Conservation (phyloP, 2,113 vertebrate species). For the Melierax canorus region DNA sequence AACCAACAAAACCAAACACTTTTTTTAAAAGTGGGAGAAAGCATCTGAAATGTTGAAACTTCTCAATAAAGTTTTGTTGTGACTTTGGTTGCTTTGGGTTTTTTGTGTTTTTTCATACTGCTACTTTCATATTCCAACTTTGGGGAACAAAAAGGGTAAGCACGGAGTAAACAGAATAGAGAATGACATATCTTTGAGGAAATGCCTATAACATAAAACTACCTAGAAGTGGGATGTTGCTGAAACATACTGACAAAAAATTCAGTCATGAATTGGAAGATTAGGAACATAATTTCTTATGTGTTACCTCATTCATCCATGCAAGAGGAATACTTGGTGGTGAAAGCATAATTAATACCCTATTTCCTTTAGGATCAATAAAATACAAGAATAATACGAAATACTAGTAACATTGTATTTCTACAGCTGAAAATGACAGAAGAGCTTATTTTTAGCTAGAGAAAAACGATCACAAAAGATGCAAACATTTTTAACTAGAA, state of each 20-base stretch:
- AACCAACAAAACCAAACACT: background rate
- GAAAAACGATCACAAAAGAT: background rate
- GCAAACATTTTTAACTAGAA: background rate
- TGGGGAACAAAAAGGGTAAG: background rate
- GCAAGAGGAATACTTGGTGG: background rate
- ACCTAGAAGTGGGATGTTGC: background rate
- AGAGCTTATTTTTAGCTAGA: background rate
- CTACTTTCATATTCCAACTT: background rate
- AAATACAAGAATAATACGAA: background rate
- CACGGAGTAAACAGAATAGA: background rate
- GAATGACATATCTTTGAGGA: background rate
- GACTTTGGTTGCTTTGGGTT: background rate
- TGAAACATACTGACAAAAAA: background rate
- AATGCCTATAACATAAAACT: background rate
- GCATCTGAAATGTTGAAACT: background rate
- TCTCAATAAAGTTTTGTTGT: background rate
- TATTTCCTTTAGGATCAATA: background rate
- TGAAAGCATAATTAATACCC: conserved; percentile 15
- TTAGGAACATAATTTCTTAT: background rate
- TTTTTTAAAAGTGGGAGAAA: background rate
- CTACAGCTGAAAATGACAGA: background rate
- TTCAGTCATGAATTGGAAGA: background rate
- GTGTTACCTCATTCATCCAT: background rate
- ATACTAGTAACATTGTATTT: background rate
- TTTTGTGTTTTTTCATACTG: background rate